Evolutionary conservation across 1,140 invertebrate species (phyloP), one percentile per base, ranked within the genome.

Genomic region (Lordiphosa stackelbergi): DNA sequence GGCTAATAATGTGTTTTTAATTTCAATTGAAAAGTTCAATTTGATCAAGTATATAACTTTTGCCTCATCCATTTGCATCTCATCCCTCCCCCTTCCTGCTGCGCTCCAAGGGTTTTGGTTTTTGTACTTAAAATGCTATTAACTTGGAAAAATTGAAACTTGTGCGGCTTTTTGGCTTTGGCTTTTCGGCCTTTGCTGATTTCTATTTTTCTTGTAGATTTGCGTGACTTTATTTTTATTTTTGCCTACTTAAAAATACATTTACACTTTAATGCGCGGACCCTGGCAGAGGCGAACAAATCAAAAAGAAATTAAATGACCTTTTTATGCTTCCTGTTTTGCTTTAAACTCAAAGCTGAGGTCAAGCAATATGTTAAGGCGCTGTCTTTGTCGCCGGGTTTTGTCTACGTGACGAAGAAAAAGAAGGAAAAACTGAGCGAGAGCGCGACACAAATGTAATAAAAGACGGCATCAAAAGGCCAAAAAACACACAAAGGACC

Each of bases 231-330:
- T 38, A 49, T 45, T 54, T 54, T 28, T 11, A 41, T 16, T 24
- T 53, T 46, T 34, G 68, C 69, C 75, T 77, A 83, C 77, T 83
- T 83, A 83, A 83, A 83, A 83, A 84, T 83, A 83, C 77, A 83
- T 83, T 83, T 83, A 83, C 77, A 83, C 77, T 84, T 84, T 84
- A 81, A 81, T 83, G 77, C 59, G 60, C 47, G 24, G 9, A 13
- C 38, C 9, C 65, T 48, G 60, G 40, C 51, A 47, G 16, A 35
- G 42, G 46, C 37, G 61, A 81, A 83, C 77, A 84, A 83, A 83
- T 83, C 77, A 83, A 83, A 83, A 83, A 83, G 77, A 84, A 84
- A 83, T 83, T 83, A 83, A 84, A 66, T 84, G 77, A 83, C 77
- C 77, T 83, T 83, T 83, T 84, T 73, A 77, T 31, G 5, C 7